Evolutionary conservation across 1,140 invertebrate species (phyloP).

Genomic region (Chrysoperla carnea): DNA sequence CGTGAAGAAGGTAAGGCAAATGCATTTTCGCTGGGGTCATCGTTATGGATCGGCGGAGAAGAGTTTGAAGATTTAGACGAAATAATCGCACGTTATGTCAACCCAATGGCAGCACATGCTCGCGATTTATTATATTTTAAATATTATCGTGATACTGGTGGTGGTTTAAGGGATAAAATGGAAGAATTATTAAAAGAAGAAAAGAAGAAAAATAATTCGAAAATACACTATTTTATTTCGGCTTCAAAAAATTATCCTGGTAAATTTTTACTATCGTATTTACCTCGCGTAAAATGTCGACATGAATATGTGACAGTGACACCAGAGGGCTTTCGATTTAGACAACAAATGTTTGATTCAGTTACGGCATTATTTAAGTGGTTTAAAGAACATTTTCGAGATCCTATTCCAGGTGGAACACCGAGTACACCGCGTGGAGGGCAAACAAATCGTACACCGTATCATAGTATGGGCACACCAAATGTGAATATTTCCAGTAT

Average conservation of each 20-base stretch:
- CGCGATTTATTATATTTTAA: conserved; percentile 84
- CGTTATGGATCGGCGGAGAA: conserved; percentile 71
- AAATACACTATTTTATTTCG: conserved; percentile 84
- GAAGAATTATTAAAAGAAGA: conserved; percentile 77
- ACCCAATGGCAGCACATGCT: conserved; percentile 86
- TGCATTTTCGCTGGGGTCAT: conserved; percentile 82
- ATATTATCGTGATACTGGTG: conserved; percentile 61
- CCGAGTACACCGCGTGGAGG: conserved; percentile 48
- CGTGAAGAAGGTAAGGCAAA: conserved; percentile 94
- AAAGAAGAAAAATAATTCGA: conserved; percentile 65
- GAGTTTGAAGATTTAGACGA: conserved; percentile 98
- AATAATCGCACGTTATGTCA: conserved; percentile 92
- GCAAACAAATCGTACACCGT: conserved; percentile 40
- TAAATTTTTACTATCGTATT: conserved; percentile 87
- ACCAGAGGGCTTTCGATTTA: conserved; percentile 83
- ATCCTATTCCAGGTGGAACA: conserved; percentile 60
- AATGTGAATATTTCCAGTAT: conserved; percentile 31
- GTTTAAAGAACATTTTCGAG: conserved; percentile 96
- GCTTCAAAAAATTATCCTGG: conserved; percentile 81
- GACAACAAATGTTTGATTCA: conserved; percentile 73
- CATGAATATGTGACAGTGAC: conserved; percentile 88
- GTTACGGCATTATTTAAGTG: conserved; percentile 74
- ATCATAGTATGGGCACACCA: conserved; percentile 35
- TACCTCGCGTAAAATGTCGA: conserved; percentile 63
- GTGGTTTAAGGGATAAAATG: conserved; percentile 63